Evolutionary conservation across 2,797 vertebrate genomes (phyloP), one percentile per base, ranked within the genome.

Genomic region (Delichon dasypus): DNA sequence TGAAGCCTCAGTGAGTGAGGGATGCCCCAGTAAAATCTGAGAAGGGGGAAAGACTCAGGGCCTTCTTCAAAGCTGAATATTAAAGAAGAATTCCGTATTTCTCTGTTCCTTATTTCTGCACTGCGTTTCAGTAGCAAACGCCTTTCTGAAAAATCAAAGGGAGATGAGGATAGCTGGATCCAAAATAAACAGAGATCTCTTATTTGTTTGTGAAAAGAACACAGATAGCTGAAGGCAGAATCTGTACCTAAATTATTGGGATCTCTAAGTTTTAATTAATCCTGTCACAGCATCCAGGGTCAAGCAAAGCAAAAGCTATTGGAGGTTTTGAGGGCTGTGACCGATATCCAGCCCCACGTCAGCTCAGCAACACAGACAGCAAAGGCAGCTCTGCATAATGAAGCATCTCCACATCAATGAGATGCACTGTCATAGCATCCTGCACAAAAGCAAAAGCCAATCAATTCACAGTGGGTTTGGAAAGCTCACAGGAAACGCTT

Each of bases 171-270:
- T 40, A 92, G 89, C 94, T 55, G 88, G 89, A 91, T 79, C 80
- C 71, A 85, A 91, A 95, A 93, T 93, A 93, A 93, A 88, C 75
- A 89, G 45, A 67, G 48, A 93, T 45, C 16, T 88, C 89, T 87
- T 50, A 51, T 74, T 80, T 91, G 76, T 93, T 89, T 92, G 76
- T 75, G 78, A 73, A 78, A 87, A 92, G 73, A 62, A 85, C 86
- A 88, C 80, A 89, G 68, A 91, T 93, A 95, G 93, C 92, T 92
- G 71, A 96, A 80, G 90, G 92, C 85, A 94, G 86, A 90, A 90
- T 90, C 83, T 84, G 83, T 89, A 91, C 81, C 80, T 83, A 93
- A 93, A 95, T 95, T 87, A 91, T 44, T 78, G 74, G 94, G 88
- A 95, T 25, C 34, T 81, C 16, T 76, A 85, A 60, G 47, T 92